Evolutionary conservation across 2,797 vertebrate species (phyloP).

Genomic region (Threskiornis aethiopicus): DNA sequence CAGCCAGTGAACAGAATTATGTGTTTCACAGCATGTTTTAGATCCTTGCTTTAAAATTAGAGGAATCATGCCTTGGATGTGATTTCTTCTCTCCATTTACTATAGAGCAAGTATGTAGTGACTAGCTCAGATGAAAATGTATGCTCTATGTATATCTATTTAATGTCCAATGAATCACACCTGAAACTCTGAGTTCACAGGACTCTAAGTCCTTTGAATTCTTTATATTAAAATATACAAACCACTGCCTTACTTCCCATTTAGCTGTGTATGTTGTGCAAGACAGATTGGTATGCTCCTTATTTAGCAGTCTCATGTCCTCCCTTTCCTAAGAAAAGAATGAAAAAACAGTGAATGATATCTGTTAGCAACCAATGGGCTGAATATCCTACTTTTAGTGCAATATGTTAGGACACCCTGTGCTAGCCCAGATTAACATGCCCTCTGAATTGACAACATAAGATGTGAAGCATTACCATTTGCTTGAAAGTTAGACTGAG

Average conservation of each 20-base stretch:
- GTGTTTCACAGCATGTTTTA: background rate
- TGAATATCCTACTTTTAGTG: background rate
- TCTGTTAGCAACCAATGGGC: background rate
- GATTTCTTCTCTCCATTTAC: background rate
- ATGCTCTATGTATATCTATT: background rate
- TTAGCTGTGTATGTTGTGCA: background rate
- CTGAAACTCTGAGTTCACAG: background rate
- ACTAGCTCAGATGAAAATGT: background rate
- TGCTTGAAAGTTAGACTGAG: background rate
- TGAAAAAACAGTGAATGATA: background rate
- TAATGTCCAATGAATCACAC: conserved; percentile 1
- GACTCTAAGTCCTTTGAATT: background rate
- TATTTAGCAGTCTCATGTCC: background rate
- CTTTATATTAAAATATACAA: background rate
- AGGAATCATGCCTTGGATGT: background rate
- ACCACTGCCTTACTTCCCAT: background rate
- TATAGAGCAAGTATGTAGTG: background rate
- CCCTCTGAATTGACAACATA: background rate
- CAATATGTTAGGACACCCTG: background rate
- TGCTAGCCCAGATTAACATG: background rate
- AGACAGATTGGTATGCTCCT: background rate
- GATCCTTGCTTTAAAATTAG: background rate
- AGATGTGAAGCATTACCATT: background rate
- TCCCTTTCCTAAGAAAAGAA: background rate
- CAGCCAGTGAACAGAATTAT: background rate